Evolutionary conservation across 1,140 invertebrate genomes (phyloP).

Genomic region (Bicyclus anynana): DNA sequence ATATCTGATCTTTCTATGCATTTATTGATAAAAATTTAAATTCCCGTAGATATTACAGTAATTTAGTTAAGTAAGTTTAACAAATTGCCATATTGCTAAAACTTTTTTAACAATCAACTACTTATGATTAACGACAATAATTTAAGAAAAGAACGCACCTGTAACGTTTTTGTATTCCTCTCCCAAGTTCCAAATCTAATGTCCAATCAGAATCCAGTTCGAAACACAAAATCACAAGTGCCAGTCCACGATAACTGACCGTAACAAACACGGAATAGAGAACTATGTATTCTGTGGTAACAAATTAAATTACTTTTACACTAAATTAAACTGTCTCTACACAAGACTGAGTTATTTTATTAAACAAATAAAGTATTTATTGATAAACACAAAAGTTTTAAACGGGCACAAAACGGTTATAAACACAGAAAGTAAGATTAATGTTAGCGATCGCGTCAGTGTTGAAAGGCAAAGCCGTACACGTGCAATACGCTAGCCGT

Average conservation of each 20-base stretch:
- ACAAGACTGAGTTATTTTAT: conserved; percentile 6
- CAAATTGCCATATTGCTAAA: too few relatives aligned
- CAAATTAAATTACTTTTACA: conserved; percentile 31
- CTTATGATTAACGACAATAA: neutral
- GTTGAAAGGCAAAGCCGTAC: conserved; percentile 25
- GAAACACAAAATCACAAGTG: conserved; percentile 28
- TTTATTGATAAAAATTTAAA: too few relatives aligned
- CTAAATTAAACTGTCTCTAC: conserved; percentile 19
- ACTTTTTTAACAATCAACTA: too few relatives aligned
- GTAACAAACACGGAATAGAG: too few relatives aligned
- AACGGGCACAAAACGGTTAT: conserved; percentile 21
- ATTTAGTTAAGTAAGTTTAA: too few relatives aligned
- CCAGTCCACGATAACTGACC: conserved; percentile 21
- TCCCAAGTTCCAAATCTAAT: conserved; percentile 16
- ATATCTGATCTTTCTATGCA: too few relatives aligned
- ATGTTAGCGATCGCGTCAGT: conserved; percentile 31
- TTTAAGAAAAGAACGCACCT: conserved; percentile 4
- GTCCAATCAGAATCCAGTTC: conserved; percentile 29
- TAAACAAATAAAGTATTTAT: conserved; percentile 12
- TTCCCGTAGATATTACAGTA: too few relatives aligned
- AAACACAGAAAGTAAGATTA: conserved; percentile 28
- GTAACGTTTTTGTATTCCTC: conserved; percentile 14
- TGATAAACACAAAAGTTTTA: conserved; percentile 19
- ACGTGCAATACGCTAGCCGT: conserved; percentile 34
- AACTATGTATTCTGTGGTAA: too few relatives aligned